phyloP scores from a whole-genome alignment of 2,888 invertebrate genomes.

The Scrobipalpa atriplicella region DNA sequence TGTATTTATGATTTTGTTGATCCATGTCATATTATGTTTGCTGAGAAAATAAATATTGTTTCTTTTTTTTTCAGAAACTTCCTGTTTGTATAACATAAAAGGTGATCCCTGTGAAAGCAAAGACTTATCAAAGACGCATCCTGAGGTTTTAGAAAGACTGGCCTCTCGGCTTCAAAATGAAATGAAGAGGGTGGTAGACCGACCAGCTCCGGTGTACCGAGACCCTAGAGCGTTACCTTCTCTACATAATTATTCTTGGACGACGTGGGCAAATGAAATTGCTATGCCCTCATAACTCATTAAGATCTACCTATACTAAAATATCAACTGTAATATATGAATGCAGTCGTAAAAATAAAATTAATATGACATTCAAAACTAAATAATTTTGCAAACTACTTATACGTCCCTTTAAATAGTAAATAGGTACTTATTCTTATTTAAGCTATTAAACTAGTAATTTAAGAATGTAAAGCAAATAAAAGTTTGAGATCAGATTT shows the following conservation, averaged over 20 bases:
- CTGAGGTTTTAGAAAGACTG: constrained; percentile 52
- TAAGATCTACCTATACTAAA: too few species aligned
- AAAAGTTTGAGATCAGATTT: too few species aligned
- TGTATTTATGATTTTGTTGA: too few species aligned
- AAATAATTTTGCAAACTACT: too few species aligned
- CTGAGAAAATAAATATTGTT: neutral
- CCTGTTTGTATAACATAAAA: constrained; percentile 64
- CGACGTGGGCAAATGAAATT: constrained; percentile 50
- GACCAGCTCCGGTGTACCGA: constrained; percentile 50
- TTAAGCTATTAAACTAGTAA: too few species aligned
- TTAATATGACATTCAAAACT: too few species aligned
- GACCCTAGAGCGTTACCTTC: constrained; percentile 58
- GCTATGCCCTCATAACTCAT: too few species aligned
- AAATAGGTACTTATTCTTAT: too few species aligned
- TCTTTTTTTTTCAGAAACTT: constrained; percentile 43
- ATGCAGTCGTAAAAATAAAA: too few species aligned
- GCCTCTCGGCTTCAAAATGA: constrained; percentile 48
- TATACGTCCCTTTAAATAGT: too few species aligned
- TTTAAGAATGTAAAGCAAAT: neutral
- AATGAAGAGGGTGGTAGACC: constrained; percentile 51
- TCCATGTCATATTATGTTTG: too few species aligned
- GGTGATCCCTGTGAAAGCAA: constrained; percentile 66
- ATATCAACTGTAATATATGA: too few species aligned
- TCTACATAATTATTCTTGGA: constrained; percentile 64
- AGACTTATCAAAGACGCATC: constrained; percentile 53